Conservation (phyloP, 2,888 invertebrate species). For the Dendrolimus houi region DNA sequence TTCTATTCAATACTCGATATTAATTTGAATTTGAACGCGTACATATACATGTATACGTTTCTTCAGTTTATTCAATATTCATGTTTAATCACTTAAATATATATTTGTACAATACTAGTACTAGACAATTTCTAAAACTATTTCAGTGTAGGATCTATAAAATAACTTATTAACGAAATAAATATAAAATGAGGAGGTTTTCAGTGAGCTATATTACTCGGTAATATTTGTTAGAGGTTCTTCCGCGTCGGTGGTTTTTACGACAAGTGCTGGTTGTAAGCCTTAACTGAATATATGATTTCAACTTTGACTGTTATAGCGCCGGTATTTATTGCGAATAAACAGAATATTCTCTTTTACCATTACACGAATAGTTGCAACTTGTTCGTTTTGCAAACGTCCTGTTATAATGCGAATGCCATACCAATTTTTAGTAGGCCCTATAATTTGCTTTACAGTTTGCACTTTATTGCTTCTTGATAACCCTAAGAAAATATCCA, state of each 20-base stretch:
- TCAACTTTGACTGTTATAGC: constrained; percentile 1
- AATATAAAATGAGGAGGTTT: constrained; percentile 15
- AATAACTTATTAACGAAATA: background rate
- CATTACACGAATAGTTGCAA: background rate
- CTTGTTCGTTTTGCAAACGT: background rate
- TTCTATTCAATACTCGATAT: constrained; percentile 59
- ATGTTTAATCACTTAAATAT: too few relatives aligned
- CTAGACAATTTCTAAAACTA: background rate
- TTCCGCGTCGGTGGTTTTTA: constrained; percentile 6
- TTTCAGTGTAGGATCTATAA: background rate
- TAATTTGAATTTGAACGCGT: constrained; percentile 43
- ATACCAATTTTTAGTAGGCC: too few relatives aligned
- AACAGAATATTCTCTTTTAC: background rate
- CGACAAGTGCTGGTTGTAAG: constrained; percentile 5
- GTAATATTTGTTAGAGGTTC: constrained; percentile 1
- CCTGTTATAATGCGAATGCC: background rate
- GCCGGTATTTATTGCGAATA: constrained; percentile 3
- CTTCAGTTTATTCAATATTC: too few relatives aligned
- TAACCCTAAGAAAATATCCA: too few relatives aligned
- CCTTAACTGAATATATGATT: constrained; percentile 6
- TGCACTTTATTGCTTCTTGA: too few relatives aligned
- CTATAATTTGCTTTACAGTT: too few relatives aligned
- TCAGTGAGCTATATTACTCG: constrained; percentile 36
- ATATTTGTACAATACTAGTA: background rate
- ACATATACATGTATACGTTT: constrained; percentile 13